Conservation (phyloP, 2,888 invertebrate species). For the Tromatobia lineatoria region DNA sequence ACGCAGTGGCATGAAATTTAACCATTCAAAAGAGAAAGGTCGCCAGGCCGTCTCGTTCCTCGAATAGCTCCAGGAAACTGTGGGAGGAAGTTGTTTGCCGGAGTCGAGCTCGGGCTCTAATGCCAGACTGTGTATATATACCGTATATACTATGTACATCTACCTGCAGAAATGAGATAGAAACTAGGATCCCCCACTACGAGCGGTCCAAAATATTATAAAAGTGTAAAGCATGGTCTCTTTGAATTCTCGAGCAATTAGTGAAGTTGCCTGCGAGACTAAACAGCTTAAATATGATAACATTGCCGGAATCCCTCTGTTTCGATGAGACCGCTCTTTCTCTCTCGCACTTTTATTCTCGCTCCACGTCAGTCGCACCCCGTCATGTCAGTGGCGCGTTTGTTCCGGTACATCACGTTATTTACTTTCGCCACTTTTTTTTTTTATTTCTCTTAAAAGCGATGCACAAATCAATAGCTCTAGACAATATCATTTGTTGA, state of each 20-base stretch:
- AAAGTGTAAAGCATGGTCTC: constrained; percentile 63
- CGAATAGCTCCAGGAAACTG: constrained; percentile 61
- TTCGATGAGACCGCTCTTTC: constrained; percentile 43
- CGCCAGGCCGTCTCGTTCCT: constrained; percentile 53
- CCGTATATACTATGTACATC: constrained; percentile 24
- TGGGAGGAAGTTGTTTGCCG: constrained; percentile 62
- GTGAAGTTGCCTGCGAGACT: constrained; percentile 70
- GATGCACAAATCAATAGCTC: too few relatives aligned
- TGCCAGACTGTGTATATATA: constrained; percentile 64
- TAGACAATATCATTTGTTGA: too few relatives aligned
- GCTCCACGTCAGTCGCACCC: not conserved
- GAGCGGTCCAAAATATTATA: constrained; percentile 51
- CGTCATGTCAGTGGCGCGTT: not conserved
- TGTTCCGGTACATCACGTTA: too few relatives aligned
- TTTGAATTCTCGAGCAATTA: constrained; percentile 75
- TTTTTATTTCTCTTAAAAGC: too few relatives aligned
- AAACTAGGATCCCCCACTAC: constrained; percentile 9
- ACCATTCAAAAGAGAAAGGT: constrained; percentile 59
- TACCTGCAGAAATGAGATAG: constrained; percentile 7
- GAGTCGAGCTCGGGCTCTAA: constrained; percentile 54
- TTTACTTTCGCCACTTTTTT: too few relatives aligned
- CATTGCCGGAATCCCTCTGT: constrained; percentile 66
- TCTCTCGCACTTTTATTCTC: constrained; percentile 24
- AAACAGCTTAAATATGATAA: constrained; percentile 81
- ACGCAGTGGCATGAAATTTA: constrained; percentile 57